phyloP scores from a whole-genome alignment of 2,888 invertebrate genomes.

The Xestia c-nigrum region DNA sequence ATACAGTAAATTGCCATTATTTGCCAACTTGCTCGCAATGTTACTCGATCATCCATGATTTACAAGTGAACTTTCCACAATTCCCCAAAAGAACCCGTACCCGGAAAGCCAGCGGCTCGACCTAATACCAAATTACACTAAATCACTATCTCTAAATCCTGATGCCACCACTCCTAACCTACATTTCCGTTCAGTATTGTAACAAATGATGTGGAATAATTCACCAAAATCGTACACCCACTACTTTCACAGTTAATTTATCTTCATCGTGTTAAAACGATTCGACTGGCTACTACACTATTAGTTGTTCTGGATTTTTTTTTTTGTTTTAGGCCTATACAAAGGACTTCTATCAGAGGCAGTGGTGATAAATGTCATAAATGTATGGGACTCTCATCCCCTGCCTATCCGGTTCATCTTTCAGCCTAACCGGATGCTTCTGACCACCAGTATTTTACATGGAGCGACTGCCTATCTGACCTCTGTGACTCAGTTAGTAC shows the following conservation, averaged over 20 bases:
- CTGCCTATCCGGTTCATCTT: no score
- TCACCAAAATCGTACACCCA: conserved; percentile 44
- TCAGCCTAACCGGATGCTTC: no score
- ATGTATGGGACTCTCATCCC: background rate
- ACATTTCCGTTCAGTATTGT: conserved; percentile 30
- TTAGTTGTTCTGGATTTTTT: background rate
- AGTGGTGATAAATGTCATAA: background rate
- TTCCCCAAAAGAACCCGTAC: no score
- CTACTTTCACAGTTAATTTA: conserved; percentile 70
- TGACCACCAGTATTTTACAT: no score
- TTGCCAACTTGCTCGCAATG: background rate
- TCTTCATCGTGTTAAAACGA: conserved; percentile 70
- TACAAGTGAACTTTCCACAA: background rate
- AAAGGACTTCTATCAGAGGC: background rate
- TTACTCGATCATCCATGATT: background rate
- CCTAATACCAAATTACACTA: background rate
- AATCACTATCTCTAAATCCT: background rate
- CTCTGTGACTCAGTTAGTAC: no score
- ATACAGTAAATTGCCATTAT: background rate
- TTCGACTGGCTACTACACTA: background rate
- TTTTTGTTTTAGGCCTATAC: background rate
- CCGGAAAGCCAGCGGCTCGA: background rate
- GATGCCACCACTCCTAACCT: background rate
- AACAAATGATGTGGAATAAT: conserved; percentile 54
- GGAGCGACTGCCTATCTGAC: no score